These are phyloP conservation scores for Drosophila sp. DNA, from an alignment of 1,140 invertebrate species.

Conservation along the genomic window DNA sequence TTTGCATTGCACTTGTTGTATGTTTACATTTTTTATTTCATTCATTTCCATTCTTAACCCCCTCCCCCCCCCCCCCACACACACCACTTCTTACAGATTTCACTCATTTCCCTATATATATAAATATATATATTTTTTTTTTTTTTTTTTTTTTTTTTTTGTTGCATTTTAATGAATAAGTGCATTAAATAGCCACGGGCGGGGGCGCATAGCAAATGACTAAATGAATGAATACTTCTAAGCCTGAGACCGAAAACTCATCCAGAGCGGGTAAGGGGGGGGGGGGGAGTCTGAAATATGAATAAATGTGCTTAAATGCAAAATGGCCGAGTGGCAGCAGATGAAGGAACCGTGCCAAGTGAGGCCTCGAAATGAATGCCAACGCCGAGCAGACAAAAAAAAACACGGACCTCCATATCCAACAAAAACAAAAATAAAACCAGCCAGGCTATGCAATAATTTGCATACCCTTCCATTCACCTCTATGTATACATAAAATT, in stretches of 20 bases:
- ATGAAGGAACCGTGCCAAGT: constrained; percentile 2
- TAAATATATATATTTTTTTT: constrained; percentile 12
- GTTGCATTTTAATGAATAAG: constrained; percentile 76
- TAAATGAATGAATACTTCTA: constrained; percentile 56
- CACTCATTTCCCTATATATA: neutral
- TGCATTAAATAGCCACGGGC: constrained; percentile 69
- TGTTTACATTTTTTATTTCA: constrained; percentile 81
- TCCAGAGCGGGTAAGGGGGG: neutral
- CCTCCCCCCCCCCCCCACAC: neutral
- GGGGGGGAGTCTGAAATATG: constrained; percentile 27
- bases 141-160: constrained; percentile 27
- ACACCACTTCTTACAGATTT: neutral
- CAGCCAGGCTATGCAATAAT: neutral
- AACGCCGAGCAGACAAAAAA: constrained; percentile 14
- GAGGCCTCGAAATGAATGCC: constrained; percentile 29
- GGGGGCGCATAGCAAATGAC: constrained; percentile 58
- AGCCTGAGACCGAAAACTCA: constrained; percentile 50
- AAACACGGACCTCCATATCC: neutral
- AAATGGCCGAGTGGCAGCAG: neutral
- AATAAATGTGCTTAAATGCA: constrained; percentile 46
- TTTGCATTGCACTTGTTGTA: constrained; percentile 80
- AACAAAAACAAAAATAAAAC: constrained; percentile 10
- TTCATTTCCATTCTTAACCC: constrained; percentile 73
- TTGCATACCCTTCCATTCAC: neutral
- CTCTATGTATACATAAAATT: neutral